phyloP scores from a whole-genome alignment of 2,113 vertebrate genomes.

The Hippocampus comes region DNA sequence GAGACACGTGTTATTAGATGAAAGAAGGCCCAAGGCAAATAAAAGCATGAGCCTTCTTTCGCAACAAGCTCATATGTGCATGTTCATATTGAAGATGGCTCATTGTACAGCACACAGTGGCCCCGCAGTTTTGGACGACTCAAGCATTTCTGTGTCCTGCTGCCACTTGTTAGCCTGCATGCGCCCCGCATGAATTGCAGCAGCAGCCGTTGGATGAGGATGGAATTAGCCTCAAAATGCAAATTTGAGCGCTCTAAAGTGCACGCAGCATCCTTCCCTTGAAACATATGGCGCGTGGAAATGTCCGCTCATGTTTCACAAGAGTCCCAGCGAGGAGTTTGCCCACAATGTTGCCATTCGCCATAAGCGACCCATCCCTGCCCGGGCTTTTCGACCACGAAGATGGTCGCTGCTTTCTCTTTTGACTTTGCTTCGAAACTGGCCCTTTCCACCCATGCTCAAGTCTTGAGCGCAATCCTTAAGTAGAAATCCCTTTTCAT shows the following conservation, averaged over 20 bases:
- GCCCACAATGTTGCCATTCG: not conserved
- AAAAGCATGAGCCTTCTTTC: no score
- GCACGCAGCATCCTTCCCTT: no score
- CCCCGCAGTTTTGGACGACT: not conserved
- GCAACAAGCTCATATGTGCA: no score
- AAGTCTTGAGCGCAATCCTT: not conserved
- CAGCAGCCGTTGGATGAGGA: not conserved
- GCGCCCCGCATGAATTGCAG: not conserved
- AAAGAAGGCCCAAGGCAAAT: no score
- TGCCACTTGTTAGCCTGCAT: not conserved
- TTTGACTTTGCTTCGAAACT: conserved; percentile 2
- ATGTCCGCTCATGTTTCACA: conserved; percentile 21
- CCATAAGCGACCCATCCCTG: not conserved
- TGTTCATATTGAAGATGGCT: no score
- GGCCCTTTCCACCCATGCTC: conserved; percentile 5
- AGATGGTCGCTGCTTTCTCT: conserved; percentile 7
- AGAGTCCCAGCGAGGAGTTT: conserved; percentile 22
- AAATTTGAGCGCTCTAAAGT: no score
- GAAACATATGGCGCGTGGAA: no score
- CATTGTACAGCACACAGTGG: no score
- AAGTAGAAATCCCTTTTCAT: conserved; percentile 4
- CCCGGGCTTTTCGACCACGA: conserved; percentile 10
- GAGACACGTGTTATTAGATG: no score
- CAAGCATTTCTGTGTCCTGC: not conserved
- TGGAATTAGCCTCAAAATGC: not conserved